Percentiles rank a stretch among this genome's conserved stretches.
These are phyloP conservation scores for Perca flavescens DNA, from an alignment of 2,113 vertebrate species.

Conservation along the genomic window DNA sequence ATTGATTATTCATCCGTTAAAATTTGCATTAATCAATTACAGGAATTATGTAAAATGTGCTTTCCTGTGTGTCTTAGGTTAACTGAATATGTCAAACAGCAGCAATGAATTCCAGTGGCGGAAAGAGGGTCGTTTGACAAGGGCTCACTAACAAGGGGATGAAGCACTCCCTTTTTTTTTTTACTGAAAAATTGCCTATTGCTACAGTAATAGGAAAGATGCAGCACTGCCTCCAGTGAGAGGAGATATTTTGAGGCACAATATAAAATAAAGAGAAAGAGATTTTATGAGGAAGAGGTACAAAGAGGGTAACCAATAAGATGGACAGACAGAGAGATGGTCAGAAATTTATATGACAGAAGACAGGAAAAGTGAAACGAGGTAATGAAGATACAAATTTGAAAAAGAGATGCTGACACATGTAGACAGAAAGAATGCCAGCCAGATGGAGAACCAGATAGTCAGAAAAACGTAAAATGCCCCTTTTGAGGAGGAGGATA, in stretches of 20 bases:
- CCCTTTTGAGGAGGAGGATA: conserved; percentile 43
- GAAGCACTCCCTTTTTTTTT: neutral
- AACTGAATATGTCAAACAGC: neutral
- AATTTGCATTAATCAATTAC: conserved; percentile 29
- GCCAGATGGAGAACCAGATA: conserved; percentile 21
- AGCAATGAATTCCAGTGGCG: conserved; percentile 7
- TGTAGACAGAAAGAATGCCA: conserved; percentile 9
- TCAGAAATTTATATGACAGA: neutral
- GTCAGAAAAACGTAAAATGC: conserved; percentile 15
- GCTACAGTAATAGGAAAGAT: conserved; percentile 14
- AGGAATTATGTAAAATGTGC: conserved; percentile 17
- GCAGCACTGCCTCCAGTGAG: neutral
- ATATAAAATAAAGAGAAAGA: neutral
- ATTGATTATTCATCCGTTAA: conserved; percentile 32
- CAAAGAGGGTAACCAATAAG: conserved; percentile 9
- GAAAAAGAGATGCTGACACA: conserved; percentile 17
- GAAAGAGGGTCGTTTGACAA: neutral
- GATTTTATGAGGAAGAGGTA: neutral
- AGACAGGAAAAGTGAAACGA: neutral
- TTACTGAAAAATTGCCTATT: neutral
- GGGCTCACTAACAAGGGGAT: neutral
- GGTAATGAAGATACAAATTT: neutral
- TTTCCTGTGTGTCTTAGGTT: neutral
- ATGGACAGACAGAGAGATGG: neutral
- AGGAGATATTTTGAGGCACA: neutral